phyloP scores from a whole-genome alignment of 2,797 vertebrate genomes.

The Kryptopterus vitreolus region DNA sequence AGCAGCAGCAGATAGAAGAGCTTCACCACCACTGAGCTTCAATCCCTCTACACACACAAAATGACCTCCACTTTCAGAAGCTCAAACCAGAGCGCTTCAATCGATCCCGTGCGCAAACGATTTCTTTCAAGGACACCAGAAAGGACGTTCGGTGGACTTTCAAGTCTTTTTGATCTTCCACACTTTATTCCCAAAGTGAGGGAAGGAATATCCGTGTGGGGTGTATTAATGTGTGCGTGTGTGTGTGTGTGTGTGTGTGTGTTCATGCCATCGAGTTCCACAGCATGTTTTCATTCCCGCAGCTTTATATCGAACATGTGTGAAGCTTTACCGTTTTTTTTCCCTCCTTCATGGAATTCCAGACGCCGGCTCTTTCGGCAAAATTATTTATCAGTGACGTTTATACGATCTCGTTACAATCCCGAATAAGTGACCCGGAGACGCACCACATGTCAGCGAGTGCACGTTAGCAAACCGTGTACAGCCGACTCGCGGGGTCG shows the following conservation, averaged over 20 bases:
- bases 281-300: constrained; percentile 46
- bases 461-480: background rate
- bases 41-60: too few species aligned
- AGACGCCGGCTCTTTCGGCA: constrained; percentile 33
- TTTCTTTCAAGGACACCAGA: constrained; percentile 43
- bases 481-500: background rate
- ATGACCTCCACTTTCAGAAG: constrained; percentile 41
- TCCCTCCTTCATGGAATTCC: constrained; percentile 42
- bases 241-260: background rate
- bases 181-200: background rate
- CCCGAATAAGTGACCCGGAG: constrained; percentile 11
- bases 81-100: constrained; percentile 27
- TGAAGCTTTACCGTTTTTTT: constrained; percentile 27
- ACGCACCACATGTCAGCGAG: constrained; percentile 2
- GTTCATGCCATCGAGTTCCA: constrained; percentile 10
- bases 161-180: constrained; percentile 7
- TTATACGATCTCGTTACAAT: constrained; percentile 32
- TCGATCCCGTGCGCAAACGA: constrained; percentile 42
- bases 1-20: constrained; percentile 12
- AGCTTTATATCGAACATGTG: constrained; percentile 52
- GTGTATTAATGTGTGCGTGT: background rate
- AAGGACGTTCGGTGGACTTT: constrained; percentile 24
- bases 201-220: too few species aligned
- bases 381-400: constrained; percentile 35
- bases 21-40: background rate